Base-by-base conservation (phyloP, 2,797 vertebrate species). In the Steatocranus sp. region DNA sequence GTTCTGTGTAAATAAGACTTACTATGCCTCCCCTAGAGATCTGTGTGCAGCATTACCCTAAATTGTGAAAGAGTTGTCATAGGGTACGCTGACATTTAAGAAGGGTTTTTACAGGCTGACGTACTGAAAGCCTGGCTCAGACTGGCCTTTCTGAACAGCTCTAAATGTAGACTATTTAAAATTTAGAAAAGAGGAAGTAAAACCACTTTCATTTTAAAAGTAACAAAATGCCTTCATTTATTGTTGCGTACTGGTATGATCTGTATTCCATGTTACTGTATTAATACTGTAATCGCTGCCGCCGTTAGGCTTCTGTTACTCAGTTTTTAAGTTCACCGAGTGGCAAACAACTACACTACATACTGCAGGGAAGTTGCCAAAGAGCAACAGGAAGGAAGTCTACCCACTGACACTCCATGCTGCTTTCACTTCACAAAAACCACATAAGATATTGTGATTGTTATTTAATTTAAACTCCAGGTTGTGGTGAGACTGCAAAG, bases 321-420 rank as follows among this genome's bases (percentile, higher is more conserved):
- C 49, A 36, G 18, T 43, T 43, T 25, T 43, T 25, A 7, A 34
- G 41, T 27, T 83, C 75, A 32, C 43, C n/a, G 8, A 61, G 20
- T 14, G 25, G 48, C 54, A 12, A 84, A 38, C 20, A 56, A 2
- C 54, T 77, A 5, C 7, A 17, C 66, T 50, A 30, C 54, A 34
- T 15, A 5, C 32, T 76, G 23, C 38, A 74, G 80, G 30, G 53
- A 85, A 83, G 79, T 77, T 54, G 10, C 20, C 3, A 17, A 30
- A 25, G 7, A 83, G 73, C 12, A 75, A 81, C 86, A 89, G 92
- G 89, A 93, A 93, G 90, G 88, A 89, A 88, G 82, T 76, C 17
- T 27, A 54, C 10, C 2, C 1, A 32, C 83, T 83, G 80, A 84
- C 76, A 17, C 83, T 61, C 18, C 34, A 5, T 0, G 3, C 70